phyloP scores from a whole-genome alignment of 2,797 vertebrate genomes.

The Thaleichthys pacificus region DNA sequence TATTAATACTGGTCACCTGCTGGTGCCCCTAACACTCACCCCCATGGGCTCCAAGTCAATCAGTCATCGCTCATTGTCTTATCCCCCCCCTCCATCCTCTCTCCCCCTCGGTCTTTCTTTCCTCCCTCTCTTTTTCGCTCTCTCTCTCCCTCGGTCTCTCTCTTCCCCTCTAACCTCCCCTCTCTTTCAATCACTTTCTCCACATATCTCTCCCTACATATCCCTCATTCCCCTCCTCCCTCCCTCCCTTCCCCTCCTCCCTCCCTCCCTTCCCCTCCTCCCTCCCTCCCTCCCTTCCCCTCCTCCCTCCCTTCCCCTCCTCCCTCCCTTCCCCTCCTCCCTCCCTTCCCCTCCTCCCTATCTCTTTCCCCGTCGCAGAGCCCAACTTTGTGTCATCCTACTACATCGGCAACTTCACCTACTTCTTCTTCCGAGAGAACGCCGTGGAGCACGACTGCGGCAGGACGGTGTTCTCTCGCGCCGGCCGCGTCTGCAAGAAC shows the following conservation, averaged over 20 bases:
- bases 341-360: slow-evolving; percentile 7
- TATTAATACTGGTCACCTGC: slow-evolving; percentile 69
- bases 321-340: slow-evolving; percentile 9
- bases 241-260: slow-evolving; percentile 6
- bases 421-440: slow-evolving; percentile 97
- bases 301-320: slow-evolving; percentile 5
- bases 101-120: neutral
- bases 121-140: slow-evolving; percentile 5
- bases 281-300: slow-evolving; percentile 11
- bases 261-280: too few species aligned
- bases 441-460: slow-evolving; percentile 96
- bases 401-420: slow-evolving; percentile 94
- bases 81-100: slow-evolving; percentile 30
- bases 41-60: slow-evolving; percentile 52
- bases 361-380: slow-evolving; percentile 69
- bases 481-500: slow-evolving; percentile 92
- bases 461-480: slow-evolving; percentile 90
- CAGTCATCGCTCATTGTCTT: slow-evolving; percentile 50
- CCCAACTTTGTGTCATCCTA: slow-evolving; percentile 98
- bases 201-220: neutral
- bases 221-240: slow-evolving; percentile 7
- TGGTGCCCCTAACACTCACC: slow-evolving; percentile 41
- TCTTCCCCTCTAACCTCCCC: neutral
- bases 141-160: slow-evolving; percentile 9
- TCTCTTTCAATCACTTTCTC: neutral